phyloP scores from a whole-genome alignment of 2,113 vertebrate genomes.

The Ceyx melanurus region DNA sequence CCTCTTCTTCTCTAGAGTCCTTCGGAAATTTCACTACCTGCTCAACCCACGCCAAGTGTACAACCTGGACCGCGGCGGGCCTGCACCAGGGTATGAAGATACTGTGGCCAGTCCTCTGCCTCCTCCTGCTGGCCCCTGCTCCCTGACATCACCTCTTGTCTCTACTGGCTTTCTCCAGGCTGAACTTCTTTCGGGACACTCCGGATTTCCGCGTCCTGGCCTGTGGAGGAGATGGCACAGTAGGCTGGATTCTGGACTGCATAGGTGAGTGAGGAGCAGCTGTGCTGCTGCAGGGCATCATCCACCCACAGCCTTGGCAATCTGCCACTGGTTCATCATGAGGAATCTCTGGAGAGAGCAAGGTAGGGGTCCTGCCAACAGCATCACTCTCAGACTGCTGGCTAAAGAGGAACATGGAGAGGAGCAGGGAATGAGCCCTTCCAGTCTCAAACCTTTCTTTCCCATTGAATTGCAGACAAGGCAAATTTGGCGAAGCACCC shows the following conservation, averaged over 20 bases:
- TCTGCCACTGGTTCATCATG: fast-evolving
- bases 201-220: slow-evolving; percentile 80
- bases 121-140: fast-evolving
- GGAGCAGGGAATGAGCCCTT: not conserved
- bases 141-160: not conserved
- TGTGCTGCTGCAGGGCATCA: fast-evolving
- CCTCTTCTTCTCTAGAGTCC: slow-evolving; percentile 60
- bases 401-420: not conserved
- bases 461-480: slow-evolving; percentile 70
- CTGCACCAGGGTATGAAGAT: slow-evolving; percentile 72
- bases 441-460: not conserved
- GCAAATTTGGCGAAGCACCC: slow-evolving; percentile 75
- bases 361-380: not conserved
- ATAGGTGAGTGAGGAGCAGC: slow-evolving; percentile 68
- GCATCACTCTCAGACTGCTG: fast-evolving
- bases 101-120: not conserved
- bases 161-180: slow-evolving; percentile 59
- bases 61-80: slow-evolving; percentile 79
- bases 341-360: fast-evolving
- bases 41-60: slow-evolving; percentile 84
- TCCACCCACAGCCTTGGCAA: fast-evolving
- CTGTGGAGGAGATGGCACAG: slow-evolving; percentile 78
- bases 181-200: slow-evolving; percentile 78
- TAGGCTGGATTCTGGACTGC: slow-evolving; percentile 83
- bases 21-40: slow-evolving; percentile 82